A percentile compares a stretch with the other conserved stretches of the same genome.
phyloP scores from a whole-genome alignment of 2,113 vertebrate genomes.

The Isurus oxyrinchus region DNA sequence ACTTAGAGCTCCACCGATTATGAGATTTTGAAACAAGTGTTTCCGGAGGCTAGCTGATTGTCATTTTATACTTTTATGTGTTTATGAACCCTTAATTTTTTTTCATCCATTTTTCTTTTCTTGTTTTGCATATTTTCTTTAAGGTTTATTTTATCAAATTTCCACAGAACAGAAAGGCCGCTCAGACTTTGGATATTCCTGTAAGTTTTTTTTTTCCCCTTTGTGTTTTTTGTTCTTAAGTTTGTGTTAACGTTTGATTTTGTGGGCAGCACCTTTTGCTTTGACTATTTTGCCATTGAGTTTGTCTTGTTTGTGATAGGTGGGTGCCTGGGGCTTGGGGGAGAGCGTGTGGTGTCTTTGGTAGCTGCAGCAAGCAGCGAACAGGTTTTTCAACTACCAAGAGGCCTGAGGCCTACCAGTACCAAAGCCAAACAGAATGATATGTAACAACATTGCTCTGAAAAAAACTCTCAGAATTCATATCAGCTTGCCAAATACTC shows the following conservation, averaged over 20 bases:
- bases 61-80: constrained; percentile 65
- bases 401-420: not conserved
- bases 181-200: constrained; percentile 91
- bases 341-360: not conserved
- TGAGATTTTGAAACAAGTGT: constrained; percentile 39
- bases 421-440: not conserved
- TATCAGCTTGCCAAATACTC: not conserved
- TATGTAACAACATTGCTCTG: not conserved
- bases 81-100: constrained; percentile 50
- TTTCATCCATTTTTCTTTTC: constrained; percentile 69
- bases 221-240: constrained; percentile 44
- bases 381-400: not conserved
- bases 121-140: constrained; percentile 70
- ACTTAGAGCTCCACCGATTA: constrained; percentile 52
- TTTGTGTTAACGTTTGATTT: constrained; percentile 49
- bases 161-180: constrained; percentile 87
- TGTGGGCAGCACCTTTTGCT: not conserved
- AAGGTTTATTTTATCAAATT: constrained; percentile 97
- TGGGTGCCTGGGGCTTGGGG: not conserved
- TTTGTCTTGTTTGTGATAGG: not conserved
- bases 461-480: not conserved
- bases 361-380: not conserved
- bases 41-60: constrained; percentile 46
- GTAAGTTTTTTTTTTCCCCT: constrained; percentile 77
- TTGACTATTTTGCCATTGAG: not conserved